These are phyloP conservation scores for Aythya baeri DNA, from an alignment of 2,113 vertebrate species.

Conservation along the genomic window DNA sequence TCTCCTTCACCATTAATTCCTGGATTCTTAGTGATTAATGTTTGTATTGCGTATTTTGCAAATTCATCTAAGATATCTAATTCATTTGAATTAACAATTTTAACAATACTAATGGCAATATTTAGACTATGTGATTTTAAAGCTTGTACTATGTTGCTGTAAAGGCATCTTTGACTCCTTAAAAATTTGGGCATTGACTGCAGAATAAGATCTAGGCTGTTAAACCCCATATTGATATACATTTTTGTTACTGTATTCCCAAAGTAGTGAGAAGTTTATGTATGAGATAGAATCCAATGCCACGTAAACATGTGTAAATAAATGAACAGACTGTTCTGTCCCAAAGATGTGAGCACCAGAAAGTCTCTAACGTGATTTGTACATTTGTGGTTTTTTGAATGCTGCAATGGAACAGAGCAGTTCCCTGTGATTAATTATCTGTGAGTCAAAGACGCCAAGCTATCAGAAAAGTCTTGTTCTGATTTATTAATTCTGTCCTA, in stretches of 20 bases:
- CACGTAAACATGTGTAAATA: neutral
- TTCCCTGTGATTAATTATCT: neutral
- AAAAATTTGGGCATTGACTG: neutral
- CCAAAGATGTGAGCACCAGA: neutral
- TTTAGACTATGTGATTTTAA: neutral
- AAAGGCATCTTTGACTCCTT: neutral
- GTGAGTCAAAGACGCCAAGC: neutral
- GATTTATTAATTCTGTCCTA: neutral
- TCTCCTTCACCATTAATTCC: neutral
- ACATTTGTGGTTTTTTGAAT: neutral
- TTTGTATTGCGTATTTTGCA: neutral
- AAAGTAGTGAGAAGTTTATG: neutral
- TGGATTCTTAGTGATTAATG: neutral
- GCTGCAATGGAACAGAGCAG: neutral
- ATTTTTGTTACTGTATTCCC: neutral
- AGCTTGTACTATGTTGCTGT: neutral
- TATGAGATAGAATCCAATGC: neutral
- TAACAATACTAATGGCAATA: neutral
- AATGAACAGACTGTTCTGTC: neutral
- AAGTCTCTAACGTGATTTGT: neutral
- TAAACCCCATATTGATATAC: neutral
- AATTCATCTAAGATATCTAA: neutral
- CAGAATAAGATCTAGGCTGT: neutral
- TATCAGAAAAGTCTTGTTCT: neutral
- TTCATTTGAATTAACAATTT: neutral